phyloP scores from a whole-genome alignment of 2,797 vertebrate genomes.

The Strix occidentalis region DNA sequence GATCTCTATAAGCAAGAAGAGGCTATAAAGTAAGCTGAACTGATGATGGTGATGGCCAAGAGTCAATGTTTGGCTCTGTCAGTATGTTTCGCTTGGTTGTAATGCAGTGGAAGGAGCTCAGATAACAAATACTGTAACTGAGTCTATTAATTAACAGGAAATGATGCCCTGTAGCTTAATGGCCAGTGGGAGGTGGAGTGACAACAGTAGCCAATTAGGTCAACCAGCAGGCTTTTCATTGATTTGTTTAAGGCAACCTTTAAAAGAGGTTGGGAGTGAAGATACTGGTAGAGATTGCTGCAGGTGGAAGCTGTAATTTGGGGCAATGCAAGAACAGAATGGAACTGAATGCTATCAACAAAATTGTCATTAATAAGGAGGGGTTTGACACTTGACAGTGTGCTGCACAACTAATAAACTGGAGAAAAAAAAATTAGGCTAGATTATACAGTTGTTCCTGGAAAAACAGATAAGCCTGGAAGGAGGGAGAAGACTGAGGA shows the following conservation, averaged over 20 bases:
- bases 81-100: neutral
- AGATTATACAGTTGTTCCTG: neutral
- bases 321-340: neutral
- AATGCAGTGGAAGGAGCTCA: neutral
- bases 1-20: neutral
- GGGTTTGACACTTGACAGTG: neutral
- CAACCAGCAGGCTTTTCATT: constrained; percentile 1
- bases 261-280: neutral
- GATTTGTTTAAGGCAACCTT: neutral
- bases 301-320: neutral
- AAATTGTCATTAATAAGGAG: neutral
- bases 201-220: neutral
- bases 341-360: neutral
- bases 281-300: neutral
- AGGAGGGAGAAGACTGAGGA: neutral
- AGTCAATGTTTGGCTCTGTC: neutral
- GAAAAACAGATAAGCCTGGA: neutral
- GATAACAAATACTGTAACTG: neutral
- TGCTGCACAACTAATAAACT: neutral
- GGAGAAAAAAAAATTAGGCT: neutral
- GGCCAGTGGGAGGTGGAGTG: neutral
- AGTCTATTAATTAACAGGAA: neutral
- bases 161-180: constrained; percentile 4
- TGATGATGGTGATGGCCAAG: neutral
- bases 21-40: neutral